phyloP scores from a whole-genome alignment of 2,888 invertebrate species.

The Tetragnatha montana region DNA sequence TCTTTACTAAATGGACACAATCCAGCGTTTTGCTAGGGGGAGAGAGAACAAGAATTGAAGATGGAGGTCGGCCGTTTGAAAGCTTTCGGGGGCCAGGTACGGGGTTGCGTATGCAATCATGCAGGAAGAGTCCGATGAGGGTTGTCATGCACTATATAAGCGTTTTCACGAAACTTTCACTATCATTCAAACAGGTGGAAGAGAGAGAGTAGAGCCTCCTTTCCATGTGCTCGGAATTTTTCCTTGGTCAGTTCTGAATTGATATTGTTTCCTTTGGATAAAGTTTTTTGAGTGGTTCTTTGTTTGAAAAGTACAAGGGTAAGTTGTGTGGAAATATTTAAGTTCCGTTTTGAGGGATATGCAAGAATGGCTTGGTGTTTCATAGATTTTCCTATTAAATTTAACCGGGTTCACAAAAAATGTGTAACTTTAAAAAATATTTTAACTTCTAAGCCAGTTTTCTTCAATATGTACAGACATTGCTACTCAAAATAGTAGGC shows the following conservation, averaged over 20 bases:
- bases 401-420: too few relatives aligned
- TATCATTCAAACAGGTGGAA: conserved; percentile 26
- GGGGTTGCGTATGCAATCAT: conserved; percentile 44
- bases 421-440: too few relatives aligned
- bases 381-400: too few relatives aligned
- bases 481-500: too few relatives aligned
- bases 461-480: too few relatives aligned
- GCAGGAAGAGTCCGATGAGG: conserved; percentile 59
- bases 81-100: conserved; percentile 59
- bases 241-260: neutral
- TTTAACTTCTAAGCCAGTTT: too few relatives aligned
- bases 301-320: neutral
- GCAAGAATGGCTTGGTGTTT: too few relatives aligned
- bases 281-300: neutral
- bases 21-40: conserved; percentile 9
- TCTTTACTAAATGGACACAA: conserved; percentile 31
- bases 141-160: conserved; percentile 68
- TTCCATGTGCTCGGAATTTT: neutral
- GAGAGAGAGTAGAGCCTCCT: neutral
- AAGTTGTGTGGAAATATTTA: too few relatives aligned
- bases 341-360: too few relatives aligned
- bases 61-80: neutral
- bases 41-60: neutral
- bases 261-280: neutral
- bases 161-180: conserved; percentile 42